These are phyloP conservation scores for Sardina pilchardus DNA, from an alignment of 2,113 vertebrate genomes.

Conservation along the genomic window DNA sequence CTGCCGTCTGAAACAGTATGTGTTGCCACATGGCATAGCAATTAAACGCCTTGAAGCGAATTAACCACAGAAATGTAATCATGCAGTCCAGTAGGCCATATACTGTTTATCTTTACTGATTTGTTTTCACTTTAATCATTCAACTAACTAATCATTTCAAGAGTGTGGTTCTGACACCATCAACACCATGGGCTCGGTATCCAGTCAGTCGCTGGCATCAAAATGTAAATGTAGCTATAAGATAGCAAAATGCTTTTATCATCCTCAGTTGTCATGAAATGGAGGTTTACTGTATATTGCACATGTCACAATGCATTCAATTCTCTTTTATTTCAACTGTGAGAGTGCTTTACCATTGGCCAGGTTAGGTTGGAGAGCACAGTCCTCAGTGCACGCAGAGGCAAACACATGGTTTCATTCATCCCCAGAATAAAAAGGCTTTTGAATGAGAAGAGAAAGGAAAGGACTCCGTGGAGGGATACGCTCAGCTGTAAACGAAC, in stretches of 20 bases:
- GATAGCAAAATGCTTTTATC: too few species aligned
- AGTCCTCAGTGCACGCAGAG: constrained; percentile 33
- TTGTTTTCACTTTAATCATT: too few species aligned
- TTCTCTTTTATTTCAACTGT: background rate
- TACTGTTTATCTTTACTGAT: too few species aligned
- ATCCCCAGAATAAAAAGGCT: constrained; percentile 52
- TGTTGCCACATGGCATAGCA: background rate
- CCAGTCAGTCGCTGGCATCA: too few species aligned
- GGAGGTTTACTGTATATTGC: too few species aligned
- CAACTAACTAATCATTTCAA: too few species aligned
- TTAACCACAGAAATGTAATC: too few species aligned
- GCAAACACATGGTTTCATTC: constrained; percentile 37
- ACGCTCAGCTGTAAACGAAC: constrained; percentile 57
- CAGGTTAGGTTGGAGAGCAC: constrained; percentile 51
- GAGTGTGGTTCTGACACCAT: too few species aligned
- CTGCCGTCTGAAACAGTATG: constrained; percentile 62
- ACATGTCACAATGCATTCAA: background rate
- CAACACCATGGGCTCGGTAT: too few species aligned
- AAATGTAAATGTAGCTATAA: too few species aligned
- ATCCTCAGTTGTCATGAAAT: too few species aligned
- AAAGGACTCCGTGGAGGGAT: constrained; percentile 60
- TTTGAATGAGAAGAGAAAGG: constrained; percentile 71
- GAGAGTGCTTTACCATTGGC: constrained; percentile 49
- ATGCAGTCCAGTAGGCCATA: too few species aligned
- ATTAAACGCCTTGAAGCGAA: background rate